Conservation (phyloP, 2,797 vertebrate genomes). For the Centroberyx gerrardi region DNA sequence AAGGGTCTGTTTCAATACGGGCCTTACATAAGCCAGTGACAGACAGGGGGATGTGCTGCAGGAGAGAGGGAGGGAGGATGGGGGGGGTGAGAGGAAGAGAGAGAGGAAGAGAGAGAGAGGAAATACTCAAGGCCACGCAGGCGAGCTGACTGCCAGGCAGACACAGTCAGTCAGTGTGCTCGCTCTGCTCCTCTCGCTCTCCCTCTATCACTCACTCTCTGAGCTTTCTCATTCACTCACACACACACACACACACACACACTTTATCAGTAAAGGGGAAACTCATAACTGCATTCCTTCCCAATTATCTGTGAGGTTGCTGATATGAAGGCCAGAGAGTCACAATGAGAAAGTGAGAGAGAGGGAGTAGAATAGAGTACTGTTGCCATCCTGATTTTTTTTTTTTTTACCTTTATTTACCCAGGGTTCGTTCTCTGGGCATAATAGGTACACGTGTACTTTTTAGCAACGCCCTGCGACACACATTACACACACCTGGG, state of each 20-base stretch:
- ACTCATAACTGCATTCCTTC: conserved; percentile 62
- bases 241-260: conserved; percentile 7
- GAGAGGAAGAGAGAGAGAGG: not conserved
- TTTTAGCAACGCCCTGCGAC: not conserved
- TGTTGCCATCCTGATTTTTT: not conserved
- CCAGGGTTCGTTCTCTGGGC: not conserved
- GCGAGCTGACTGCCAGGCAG: conserved; percentile 72
- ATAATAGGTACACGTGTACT: not conserved
- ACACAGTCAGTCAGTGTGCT: conserved; percentile 42
- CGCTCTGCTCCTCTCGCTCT: conserved; percentile 27
- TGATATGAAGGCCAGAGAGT: conserved; percentile 43
- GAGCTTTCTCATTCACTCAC: not conserved
- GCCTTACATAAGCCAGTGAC: conserved; percentile 59
- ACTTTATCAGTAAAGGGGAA: conserved; percentile 51
- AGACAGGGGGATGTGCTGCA: conserved; percentile 61
- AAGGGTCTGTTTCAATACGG: conserved; percentile 34
- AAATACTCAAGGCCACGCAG: conserved; percentile 65
- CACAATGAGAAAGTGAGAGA: not conserved
- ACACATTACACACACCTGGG: conserved; percentile 12
- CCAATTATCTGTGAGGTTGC: conserved; percentile 47
- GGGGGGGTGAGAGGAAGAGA: conserved; percentile 6
- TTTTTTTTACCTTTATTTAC: conserved; percentile 8
- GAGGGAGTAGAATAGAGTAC: not conserved
- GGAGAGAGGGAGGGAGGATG: conserved; percentile 10
- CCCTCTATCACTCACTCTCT: conserved; percentile 11